Percentiles rank a stretch among this genome's conserved stretches.
phyloP scores from a whole-genome alignment of 2,797 vertebrate genomes.

The Xiphophorus birchmanni region DNA sequence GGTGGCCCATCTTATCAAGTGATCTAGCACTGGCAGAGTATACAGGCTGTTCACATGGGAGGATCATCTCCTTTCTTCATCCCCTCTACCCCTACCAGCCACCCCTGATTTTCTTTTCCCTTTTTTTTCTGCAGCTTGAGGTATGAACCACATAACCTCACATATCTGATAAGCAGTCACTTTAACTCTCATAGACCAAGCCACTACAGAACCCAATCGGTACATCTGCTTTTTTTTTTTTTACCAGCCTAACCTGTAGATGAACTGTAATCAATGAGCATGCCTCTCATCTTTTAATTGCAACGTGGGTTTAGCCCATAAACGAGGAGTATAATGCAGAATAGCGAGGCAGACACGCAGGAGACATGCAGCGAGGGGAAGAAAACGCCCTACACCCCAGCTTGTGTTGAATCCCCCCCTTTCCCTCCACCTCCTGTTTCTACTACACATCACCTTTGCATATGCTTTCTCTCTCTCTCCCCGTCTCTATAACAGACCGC shows the following conservation, averaged over 20 bases:
- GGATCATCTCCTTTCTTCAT: constrained; percentile 52
- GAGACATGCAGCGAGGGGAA: constrained; percentile 63
- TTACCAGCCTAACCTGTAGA: constrained; percentile 19
- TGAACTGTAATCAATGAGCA: constrained; percentile 44
- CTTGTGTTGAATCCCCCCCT: constrained; percentile 63
- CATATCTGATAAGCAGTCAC: constrained; percentile 34
- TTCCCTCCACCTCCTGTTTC: constrained; percentile 27
- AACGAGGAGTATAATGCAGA: constrained; percentile 33
- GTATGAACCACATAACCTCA: constrained; percentile 7
- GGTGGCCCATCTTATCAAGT: constrained; percentile 38
- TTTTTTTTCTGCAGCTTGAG: constrained; percentile 3
- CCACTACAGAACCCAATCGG: constrained; percentile 29
- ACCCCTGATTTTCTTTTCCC: constrained; percentile 14
- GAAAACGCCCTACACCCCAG: constrained; percentile 84
- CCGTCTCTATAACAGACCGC: neutral
- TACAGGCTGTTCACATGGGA: constrained; percentile 38
- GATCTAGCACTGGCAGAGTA: constrained; percentile 49
- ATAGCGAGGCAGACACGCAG: constrained; percentile 67
- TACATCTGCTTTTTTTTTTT: constrained; percentile 29
- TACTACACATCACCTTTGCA: constrained; percentile 42
- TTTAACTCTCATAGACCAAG: constrained; percentile 27
- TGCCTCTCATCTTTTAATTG: constrained; percentile 34
- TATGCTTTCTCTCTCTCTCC: neutral
- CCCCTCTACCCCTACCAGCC: constrained; percentile 17
- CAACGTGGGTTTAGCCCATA: constrained; percentile 29